Evolutionary conservation across 1,140 invertebrate species (phyloP), one percentile per base, ranked within the genome.

Genomic region (Octopus bimaculoides): DNA sequence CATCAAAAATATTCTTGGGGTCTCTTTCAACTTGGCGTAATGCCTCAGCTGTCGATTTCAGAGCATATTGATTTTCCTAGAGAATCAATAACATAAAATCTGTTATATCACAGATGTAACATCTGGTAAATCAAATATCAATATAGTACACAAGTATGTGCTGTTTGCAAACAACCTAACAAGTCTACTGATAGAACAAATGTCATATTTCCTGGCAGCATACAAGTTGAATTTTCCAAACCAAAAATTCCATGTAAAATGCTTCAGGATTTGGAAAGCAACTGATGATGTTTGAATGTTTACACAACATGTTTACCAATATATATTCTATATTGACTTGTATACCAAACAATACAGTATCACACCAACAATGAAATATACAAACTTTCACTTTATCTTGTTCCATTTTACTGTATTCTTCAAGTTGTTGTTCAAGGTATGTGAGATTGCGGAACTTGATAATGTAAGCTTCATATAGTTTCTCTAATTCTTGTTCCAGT

Each of bases 381-480:
- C 85, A 89, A 83, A 93, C 92, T 87, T 94, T 93, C 82, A 93
- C 92, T 86, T 93, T 92, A 85, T 95, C 94, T 61, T 93, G 92
- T 83, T 96, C 95, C 1, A 89, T 86, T 84, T 92, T 92, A 69
- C 93, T 92, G 66, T 93, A 91, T 78, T 95, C 94, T 84, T 95
- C 93, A 75, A 95, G 91, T 81, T 94, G 91, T 82, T 94, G 93
- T 86, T 96, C 95, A 6, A 96, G 89, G 87, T 94, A 95, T n/a
- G 94, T 93, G 3, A 98, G 92, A 84, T 96, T 96, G 55, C 97
- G 93, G 87, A 96, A 94, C 78, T 96, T 94, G 76, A 94, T 91
- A 55, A 98, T 93, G 90, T 98, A 99, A 80, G 94, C 93, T 75
- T 96, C 93, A 90, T 98, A 99, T 14, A 97, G 90, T 84, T 92